A percentile compares a stretch with the other conserved stretches of the same genome.
These are phyloP conservation scores for Peromyscus eremicus DNA, from an alignment of 2,797 vertebrate species.

Conservation along the genomic window DNA sequence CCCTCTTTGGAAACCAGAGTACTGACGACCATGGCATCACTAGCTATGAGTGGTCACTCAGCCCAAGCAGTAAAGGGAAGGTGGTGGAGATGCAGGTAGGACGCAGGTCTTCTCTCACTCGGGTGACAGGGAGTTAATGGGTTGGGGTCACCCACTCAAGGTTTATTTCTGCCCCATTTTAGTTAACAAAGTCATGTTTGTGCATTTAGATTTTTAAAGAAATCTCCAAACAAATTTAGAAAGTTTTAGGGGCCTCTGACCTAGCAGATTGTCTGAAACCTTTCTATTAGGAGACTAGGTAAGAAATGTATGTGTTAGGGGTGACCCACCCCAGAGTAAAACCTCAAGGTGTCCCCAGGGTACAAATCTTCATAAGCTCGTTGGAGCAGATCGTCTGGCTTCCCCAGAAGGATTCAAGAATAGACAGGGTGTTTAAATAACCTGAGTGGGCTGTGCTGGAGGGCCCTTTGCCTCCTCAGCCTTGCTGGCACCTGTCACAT, in stretches of 20 bases:
- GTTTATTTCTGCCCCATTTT: constrained; percentile 46
- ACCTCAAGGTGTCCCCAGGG: background rate
- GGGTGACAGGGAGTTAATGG: background rate
- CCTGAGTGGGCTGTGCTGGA: background rate
- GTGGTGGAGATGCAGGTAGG: constrained; percentile 99
- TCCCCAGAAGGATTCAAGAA: background rate
- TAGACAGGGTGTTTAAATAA: background rate
- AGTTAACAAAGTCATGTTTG: constrained; percentile 55
- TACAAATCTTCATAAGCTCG: background rate
- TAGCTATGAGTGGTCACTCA: constrained; percentile 98
- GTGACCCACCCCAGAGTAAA: background rate
- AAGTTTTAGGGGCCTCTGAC: constrained; percentile 42
- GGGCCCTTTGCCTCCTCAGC: background rate
- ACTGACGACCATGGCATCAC: constrained; percentile 96
- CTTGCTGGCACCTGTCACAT: background rate
- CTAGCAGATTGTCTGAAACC: constrained; percentile 38
- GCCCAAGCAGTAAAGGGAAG: constrained; percentile 97
- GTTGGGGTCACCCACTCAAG: background rate
- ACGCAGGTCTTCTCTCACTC: background rate
- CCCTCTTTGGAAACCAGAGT: constrained; percentile 96
- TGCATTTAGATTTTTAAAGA: background rate
- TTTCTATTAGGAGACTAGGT: constrained; percentile 27
- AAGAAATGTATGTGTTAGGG: constrained; percentile 33
- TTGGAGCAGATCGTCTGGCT: background rate
- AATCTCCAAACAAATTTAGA: background rate